A percentile compares a stretch with the other conserved stretches of the same genome.
These are phyloP conservation scores for Uropetala carovei DNA, from an alignment of 2,888 invertebrate genomes.

Conservation along the genomic window DNA sequence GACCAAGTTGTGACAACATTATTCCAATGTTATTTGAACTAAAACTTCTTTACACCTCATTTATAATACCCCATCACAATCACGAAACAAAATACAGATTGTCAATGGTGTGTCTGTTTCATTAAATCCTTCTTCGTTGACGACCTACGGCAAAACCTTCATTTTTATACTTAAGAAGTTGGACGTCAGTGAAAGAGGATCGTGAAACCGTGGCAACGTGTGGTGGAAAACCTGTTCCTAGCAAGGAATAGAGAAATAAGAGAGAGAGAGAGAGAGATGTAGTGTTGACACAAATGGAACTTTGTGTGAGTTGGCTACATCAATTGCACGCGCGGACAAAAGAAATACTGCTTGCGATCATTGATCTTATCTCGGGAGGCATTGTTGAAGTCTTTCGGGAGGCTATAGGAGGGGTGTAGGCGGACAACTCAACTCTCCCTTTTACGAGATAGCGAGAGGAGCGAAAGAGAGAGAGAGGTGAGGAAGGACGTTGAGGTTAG, in stretches of 20 bases:
- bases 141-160: background rate
- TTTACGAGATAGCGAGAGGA: background rate
- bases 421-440: background rate
- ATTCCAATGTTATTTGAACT: no score
- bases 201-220: background rate
- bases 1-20: no score
- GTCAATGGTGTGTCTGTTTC: no score
- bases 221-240: constrained; percentile 6
- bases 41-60: no score
- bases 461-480: no score
- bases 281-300: constrained; percentile 20
- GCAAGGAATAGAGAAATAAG: background rate
- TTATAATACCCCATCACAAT: no score
- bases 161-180: background rate
- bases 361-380: background rate
- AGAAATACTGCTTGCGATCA: background rate
- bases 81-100: no score
- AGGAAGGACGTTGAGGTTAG: no score
- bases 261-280: constrained; percentile 19
- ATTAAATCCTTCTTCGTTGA: background rate
- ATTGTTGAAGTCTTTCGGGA: background rate
- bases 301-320: constrained; percentile 12
- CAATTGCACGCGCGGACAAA: constrained; percentile 1
- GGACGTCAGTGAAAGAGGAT: background rate
- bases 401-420: background rate